Conservation (phyloP, 2,113 vertebrate genomes). For the Pteronura brasiliensis region DNA sequence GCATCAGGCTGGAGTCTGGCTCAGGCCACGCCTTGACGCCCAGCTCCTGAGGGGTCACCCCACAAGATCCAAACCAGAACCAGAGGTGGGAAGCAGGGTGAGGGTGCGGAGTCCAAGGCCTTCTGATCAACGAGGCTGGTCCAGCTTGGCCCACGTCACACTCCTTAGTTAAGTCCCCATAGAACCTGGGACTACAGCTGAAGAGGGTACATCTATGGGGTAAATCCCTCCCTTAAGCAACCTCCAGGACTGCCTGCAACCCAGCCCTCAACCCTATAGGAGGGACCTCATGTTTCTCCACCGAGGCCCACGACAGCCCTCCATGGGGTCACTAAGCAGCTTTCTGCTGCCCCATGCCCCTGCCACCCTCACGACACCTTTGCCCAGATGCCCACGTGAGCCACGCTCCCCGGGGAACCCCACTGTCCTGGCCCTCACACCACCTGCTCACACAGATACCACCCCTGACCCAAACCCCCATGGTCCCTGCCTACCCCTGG, state of each 20-base stretch:
- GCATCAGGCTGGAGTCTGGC: neutral
- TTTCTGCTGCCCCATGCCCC: neutral
- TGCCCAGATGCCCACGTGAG: neutral
- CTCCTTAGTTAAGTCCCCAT: neutral
- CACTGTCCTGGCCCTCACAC: neutral
- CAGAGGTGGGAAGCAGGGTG: neutral
- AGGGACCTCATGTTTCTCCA: neutral
- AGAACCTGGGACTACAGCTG: neutral
- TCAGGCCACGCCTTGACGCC: neutral
- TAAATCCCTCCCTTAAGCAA: neutral
- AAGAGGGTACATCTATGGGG: neutral
- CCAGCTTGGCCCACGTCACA: neutral
- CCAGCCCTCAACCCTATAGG: neutral
- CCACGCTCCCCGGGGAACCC: no score
- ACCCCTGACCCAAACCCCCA: neutral
- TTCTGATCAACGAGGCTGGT: neutral
- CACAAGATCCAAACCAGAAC: neutral
- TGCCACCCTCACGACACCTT: neutral
- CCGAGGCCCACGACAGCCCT: rapidly evolving
- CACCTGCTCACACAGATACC: neutral
- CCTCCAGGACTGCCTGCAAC: rapidly evolving
- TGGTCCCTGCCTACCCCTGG: neutral
- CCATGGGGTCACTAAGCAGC: neutral
- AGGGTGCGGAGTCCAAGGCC: neutral
- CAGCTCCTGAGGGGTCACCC: neutral